Base-by-base conservation (phyloP, 2,797 vertebrate species). In the Urocyon cinereoargenteus region DNA sequence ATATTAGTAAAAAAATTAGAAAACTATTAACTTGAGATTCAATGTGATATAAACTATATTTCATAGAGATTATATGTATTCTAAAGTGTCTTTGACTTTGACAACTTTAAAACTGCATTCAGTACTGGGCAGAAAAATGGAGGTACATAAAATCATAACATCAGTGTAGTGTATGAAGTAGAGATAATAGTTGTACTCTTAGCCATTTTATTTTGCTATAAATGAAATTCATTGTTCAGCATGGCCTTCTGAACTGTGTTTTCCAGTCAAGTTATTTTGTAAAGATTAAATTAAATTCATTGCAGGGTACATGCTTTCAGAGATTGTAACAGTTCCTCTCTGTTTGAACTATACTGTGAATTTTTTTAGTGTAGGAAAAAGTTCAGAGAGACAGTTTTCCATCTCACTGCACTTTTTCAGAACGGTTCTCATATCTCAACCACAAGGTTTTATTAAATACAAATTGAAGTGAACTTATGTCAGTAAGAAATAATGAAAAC, bases 261-360 rank as follows among this genome's bases (percentile, higher is more conserved):
- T 98, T 98, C 96, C 96, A 98, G 96, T 98, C 97, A 98, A 98
- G 94, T 98, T 98, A 85, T 97, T 98, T 98, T 97, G 96, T 98
- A 97, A 98, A 91, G 96, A 98, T 98, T 98, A 98, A 98, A 98
- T 98, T 98, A 98, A 98, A 98, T 98, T 98, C 91, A 97, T 98
- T 98, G 94, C 61, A 96, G 75, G 18, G 61, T 97, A 97, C 75
- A 73, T 94, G 86, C 86, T 97, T 98, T 98, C 86, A 96, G 88
- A 98, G 87, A 97, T 59, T 96, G 59, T 94, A 98, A 93, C 84
- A 96, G 61, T 98, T 98, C 84, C 87, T 97, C 62, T 97, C 95
- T 97, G 45, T 98, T 97, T 98, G 97, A 98, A 98, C 98, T 96
- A 93, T 86, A 94, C 26, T n/a, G 75, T 89, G 90, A 73, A 87